Evolutionary conservation across 2,888 invertebrate species (phyloP), one percentile per base, ranked within the genome.

Genomic region (Hirtodrosophila confusa): DNA sequence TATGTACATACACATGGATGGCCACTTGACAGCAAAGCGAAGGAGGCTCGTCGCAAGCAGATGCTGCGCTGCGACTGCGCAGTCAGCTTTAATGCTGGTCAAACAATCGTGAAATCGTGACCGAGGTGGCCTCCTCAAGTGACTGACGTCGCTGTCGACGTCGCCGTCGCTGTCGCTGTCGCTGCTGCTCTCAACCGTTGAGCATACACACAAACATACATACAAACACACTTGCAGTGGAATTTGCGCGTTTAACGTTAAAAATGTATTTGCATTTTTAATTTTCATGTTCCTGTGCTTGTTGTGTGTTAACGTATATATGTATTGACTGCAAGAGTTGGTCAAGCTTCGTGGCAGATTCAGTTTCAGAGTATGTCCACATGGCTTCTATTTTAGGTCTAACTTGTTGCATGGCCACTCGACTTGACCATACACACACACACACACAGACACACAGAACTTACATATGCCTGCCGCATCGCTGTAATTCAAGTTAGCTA

Each of bases 261-360:
- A 88, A 84, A 86, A 86, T 84, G 88, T 88, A 84, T 84, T 84
- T 88, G 83, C 83, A 84, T 84, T 84, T 88, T 84, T 88, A 84
- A 84, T 84, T 88, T 88, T 84, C 80, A 84, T 88, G 86, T 87
- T 61, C 66, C 56, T 49, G 35, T 41, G 50, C 49, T n/a, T 55
- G 37, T 56, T 41, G 8, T 36, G 29, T 57, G 11, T 37, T 27
- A 43, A 35, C 39, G 35, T 51, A 29, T 51, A 57, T 67, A 62
- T 63, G 45, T 36, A 23, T 39, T 37, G 36, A 10, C 7, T 47
- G 40, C 36, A 72, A 71, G 79, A 57, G 60, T 75, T 76, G 76
- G 76, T 68, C 80, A 75, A 75, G 69, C 58, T 58, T 45, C 69
- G 40, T 43, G 58, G 36, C 43, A 37, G 58, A 50, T 55, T 36